phyloP scores from a whole-genome alignment of 2,888 invertebrate genomes.

The Apocheima hispidaria region DNA sequence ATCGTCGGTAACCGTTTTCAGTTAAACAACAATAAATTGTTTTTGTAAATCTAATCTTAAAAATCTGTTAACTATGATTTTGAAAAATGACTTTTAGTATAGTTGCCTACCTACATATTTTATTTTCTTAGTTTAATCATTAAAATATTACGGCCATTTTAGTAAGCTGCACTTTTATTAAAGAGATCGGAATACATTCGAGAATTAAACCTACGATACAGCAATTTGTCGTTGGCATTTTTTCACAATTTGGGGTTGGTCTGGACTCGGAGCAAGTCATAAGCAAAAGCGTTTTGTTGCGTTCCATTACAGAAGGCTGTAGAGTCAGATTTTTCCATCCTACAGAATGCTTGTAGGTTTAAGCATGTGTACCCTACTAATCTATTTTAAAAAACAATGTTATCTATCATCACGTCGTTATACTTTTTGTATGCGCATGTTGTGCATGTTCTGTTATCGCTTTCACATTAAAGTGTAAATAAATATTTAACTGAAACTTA shows the following conservation, averaged over 20 bases:
- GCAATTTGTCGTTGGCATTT: not conserved
- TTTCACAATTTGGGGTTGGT: slow-evolving; percentile 25
- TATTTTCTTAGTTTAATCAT: not conserved
- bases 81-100: no score
- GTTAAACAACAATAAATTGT: not conserved
- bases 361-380: slow-evolving; percentile 6
- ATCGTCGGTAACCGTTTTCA: not conserved
- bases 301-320: not conserved
- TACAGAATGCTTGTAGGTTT: not conserved
- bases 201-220: no score
- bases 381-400: slow-evolving; percentile 7
- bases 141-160: not conserved
- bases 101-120: not conserved
- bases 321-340: not conserved
- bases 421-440: not conserved
- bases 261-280: slow-evolving; percentile 30
- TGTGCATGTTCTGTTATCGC: slow-evolving; percentile 8
- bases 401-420: slow-evolving; percentile 6
- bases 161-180: not conserved
- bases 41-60: no score
- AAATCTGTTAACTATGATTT: not conserved
- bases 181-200: no score
- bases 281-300: slow-evolving; percentile 31
- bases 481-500: slow-evolving; percentile 11
- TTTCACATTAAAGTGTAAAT: slow-evolving; percentile 8